These are phyloP conservation scores for Andrena trimmerana DNA, from an alignment of 2,888 invertebrate species.

Conservation along the genomic window DNA sequence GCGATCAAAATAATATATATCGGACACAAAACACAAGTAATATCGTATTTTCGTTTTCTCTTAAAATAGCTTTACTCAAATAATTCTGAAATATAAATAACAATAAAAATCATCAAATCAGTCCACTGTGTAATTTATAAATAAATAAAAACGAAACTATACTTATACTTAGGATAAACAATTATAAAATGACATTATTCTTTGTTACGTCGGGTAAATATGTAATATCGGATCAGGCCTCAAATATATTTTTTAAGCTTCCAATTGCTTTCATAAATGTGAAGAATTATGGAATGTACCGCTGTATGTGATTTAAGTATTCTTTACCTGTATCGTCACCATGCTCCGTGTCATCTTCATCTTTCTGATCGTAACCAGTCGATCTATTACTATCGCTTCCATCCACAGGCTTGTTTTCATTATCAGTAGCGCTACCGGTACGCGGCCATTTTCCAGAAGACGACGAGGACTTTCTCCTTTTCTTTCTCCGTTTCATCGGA, in stretches of 20 bases:
- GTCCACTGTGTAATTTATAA: conserved; percentile 16
- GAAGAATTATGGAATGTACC: neutral
- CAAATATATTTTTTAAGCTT: conserved; percentile 30
- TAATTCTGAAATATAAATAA: conserved; percentile 29
- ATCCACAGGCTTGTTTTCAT: conserved; percentile 68
- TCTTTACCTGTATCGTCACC: conserved; percentile 78
- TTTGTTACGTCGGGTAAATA: conserved; percentile 15
- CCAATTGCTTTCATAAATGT: conserved; percentile 1
- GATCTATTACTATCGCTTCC: conserved; percentile 72
- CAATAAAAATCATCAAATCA: conserved; percentile 30
- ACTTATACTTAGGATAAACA: conserved; percentile 18
- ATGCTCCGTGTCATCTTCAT: conserved; percentile 73
- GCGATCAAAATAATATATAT: conserved; percentile 61
- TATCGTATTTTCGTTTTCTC: conserved; percentile 36
- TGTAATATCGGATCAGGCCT: conserved; percentile 18
- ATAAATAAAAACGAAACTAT: conserved; percentile 19
- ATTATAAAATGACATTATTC: conserved; percentile 14
- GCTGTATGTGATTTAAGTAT: neutral
- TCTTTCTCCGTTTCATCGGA: conserved; percentile 86
- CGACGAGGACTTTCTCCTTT: conserved; percentile 85
- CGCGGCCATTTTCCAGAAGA: conserved; percentile 80
- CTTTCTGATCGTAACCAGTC: conserved; percentile 74
- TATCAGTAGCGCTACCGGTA: conserved; percentile 59
- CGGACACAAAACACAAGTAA: conserved; percentile 82
- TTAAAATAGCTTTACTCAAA: conserved; percentile 28